Evolutionary conservation across 2,797 vertebrate species (phyloP).

Genomic region (Sandelia bainsii): DNA sequence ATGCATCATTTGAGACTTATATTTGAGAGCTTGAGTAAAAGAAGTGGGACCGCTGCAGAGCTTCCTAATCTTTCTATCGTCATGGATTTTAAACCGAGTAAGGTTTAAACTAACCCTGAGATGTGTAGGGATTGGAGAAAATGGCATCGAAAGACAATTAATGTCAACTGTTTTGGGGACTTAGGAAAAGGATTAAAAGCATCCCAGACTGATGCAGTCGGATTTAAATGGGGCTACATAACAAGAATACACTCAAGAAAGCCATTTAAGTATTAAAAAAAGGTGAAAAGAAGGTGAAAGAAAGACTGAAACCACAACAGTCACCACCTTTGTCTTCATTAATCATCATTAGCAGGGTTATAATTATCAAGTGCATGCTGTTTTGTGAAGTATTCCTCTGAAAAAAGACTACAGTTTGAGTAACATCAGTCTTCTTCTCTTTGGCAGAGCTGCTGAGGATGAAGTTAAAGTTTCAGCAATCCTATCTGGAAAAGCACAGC

Average conservation of each 20-base stretch:
- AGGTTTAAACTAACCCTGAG: slow-evolving; percentile 76
- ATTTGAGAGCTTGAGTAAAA: slow-evolving; percentile 48
- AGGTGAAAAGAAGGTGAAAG: background rate
- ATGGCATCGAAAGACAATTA: slow-evolving; percentile 69
- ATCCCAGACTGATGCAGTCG: slow-evolving; percentile 33
- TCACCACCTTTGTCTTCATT: slow-evolving; percentile 50
- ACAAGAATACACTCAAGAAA: slow-evolving; percentile 3
- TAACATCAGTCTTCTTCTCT: slow-evolving; percentile 63
- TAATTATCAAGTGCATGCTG: slow-evolving; percentile 61
- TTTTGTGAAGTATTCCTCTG: slow-evolving; percentile 49
- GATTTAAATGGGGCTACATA: slow-evolving; percentile 40
- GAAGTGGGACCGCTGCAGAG: slow-evolving; percentile 34
- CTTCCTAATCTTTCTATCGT: slow-evolving; percentile 43
- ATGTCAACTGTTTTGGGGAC: slow-evolving; percentile 39
- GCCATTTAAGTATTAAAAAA: slow-evolving; percentile 9
- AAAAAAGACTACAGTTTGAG: slow-evolving; percentile 43
- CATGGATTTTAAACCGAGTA: slow-evolving; percentile 38
- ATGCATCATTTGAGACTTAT: slow-evolving; percentile 41
- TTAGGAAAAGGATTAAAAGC: slow-evolving; percentile 54
- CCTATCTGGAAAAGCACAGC: slow-evolving; percentile 75
- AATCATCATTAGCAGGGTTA: slow-evolving; percentile 34
- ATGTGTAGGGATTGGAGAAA: slow-evolving; percentile 57
- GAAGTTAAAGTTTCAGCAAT: slow-evolving; percentile 75
- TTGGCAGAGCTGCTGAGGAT: slow-evolving; percentile 75
- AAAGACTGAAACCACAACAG: slow-evolving; percentile 31